Evolutionary conservation across 2,113 vertebrate species (phyloP).

Genomic region (Megaptera novaeangliae): DNA sequence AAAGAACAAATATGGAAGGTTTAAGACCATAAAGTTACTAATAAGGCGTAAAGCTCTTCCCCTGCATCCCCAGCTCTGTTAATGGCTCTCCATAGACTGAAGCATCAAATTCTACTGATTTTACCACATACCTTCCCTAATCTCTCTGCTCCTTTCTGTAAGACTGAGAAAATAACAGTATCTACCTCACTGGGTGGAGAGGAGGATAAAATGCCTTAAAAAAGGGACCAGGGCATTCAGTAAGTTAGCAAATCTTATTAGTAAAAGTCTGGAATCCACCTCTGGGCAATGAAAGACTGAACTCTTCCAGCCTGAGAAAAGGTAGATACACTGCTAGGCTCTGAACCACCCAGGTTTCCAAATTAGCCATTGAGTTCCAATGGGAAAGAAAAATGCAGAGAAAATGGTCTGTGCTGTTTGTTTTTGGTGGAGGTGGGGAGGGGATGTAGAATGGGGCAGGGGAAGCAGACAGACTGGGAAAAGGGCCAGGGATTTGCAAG

Average conservation of each 20-base stretch:
- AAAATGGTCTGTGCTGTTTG: not conserved
- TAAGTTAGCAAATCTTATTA: not conserved
- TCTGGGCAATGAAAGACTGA: not conserved
- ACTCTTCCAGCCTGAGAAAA: not conserved
- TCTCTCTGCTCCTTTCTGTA: not conserved
- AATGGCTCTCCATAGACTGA: not conserved
- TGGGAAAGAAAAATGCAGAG: not conserved
- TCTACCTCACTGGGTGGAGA: not conserved
- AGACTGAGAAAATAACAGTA: not conserved
- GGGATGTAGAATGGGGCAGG: fast-evolving
- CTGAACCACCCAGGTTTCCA: not conserved
- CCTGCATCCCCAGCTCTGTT: not conserved
- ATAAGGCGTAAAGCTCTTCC: not conserved
- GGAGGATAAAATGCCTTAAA: not conserved
- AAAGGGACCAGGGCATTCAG: not conserved
- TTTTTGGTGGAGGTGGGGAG: not conserved
- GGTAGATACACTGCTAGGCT: not conserved
- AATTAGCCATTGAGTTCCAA: not conserved
- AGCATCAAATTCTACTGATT: not conserved
- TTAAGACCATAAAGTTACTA: not conserved
- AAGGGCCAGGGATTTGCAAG: not conserved
- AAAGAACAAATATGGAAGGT: not conserved
- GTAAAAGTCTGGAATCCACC: not conserved
- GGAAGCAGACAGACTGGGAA: not conserved
- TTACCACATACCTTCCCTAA: not conserved